phyloP scores from a whole-genome alignment of 1,140 invertebrate species.

The Drosophila azteca region DNA sequence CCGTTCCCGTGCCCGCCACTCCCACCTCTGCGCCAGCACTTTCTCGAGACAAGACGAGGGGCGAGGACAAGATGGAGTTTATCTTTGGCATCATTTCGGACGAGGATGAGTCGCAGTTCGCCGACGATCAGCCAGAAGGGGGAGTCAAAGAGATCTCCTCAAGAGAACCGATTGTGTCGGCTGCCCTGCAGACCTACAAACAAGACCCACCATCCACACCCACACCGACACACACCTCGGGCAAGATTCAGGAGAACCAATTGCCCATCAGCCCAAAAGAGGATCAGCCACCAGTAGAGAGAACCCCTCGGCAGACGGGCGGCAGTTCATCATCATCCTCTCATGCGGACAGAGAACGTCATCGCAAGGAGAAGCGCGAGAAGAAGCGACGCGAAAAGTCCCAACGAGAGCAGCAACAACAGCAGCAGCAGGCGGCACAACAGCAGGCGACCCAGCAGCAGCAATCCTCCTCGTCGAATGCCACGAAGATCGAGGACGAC shows the following conservation, averaged over 20 bases:
- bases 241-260: slow-evolving; percentile 40
- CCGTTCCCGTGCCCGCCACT: slow-evolving; percentile 30
- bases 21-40: slow-evolving; percentile 28
- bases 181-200: slow-evolving; percentile 78
- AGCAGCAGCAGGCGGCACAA: slow-evolving; percentile 28
- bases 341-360: slow-evolving; percentile 66
- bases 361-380: slow-evolving; percentile 86
- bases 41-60: slow-evolving; percentile 54
- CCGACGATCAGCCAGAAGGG: slow-evolving; percentile 51
- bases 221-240: slow-evolving; percentile 43
- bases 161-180: slow-evolving; percentile 75
- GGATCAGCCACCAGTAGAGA: slow-evolving; percentile 48
- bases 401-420: slow-evolving; percentile 65
- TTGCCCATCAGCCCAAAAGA: slow-evolving; percentile 22
- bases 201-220: slow-evolving; percentile 61
- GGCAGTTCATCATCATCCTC: slow-evolving; percentile 35
- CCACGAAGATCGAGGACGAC: slow-evolving; percentile 86
- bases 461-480: slow-evolving; percentile 58
- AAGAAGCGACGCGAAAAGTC: slow-evolving; percentile 87
- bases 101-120: slow-evolving; percentile 84
- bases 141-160: slow-evolving; percentile 50
- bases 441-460: slow-evolving; percentile 44
- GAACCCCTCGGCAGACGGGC: slow-evolving; percentile 23
- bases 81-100: slow-evolving; percentile 94
- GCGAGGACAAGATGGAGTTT: slow-evolving; percentile 92